Percentiles rank a stretch among this genome's conserved stretches.
Conservation (phyloP, 2,888 invertebrate genomes). For the Cetonia aurata region DNA sequence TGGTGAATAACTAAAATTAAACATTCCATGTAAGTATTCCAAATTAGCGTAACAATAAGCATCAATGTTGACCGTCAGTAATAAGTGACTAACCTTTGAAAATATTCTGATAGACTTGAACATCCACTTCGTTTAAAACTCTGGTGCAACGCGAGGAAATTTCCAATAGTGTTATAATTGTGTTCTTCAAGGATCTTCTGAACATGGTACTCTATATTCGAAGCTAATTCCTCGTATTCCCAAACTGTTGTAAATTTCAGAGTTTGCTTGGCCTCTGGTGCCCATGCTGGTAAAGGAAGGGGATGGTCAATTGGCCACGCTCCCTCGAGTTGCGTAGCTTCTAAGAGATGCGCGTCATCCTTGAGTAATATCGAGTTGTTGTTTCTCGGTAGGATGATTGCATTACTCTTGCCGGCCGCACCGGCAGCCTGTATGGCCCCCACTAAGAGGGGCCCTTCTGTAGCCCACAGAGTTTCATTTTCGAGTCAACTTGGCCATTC, state of each 20-base stretch:
- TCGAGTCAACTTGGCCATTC: slow-evolving; percentile 99
- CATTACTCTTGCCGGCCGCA: slow-evolving; percentile 61
- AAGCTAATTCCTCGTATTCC: slow-evolving; percentile 84
- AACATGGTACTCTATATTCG: slow-evolving; percentile 82
- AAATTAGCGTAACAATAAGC: not conserved
- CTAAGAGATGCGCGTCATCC: slow-evolving; percentile 56
- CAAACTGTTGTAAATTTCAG: slow-evolving; percentile 69
- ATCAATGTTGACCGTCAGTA: not conserved
- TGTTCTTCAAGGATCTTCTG: slow-evolving; percentile 85
- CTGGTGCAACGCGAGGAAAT: slow-evolving; percentile 80
- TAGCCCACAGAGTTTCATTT: slow-evolving; percentile 69
- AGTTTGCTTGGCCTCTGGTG: slow-evolving; percentile 66
- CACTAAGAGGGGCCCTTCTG: slow-evolving; percentile 63
- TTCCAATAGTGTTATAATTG: slow-evolving; percentile 91
- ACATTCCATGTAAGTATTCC: not conserved
- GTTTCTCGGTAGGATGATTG: slow-evolving; percentile 56
- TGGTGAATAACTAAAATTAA: slow-evolving; percentile 73
- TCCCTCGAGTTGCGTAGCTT: slow-evolving; percentile 67
- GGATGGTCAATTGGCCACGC: slow-evolving; percentile 79
- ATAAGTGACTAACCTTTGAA: slow-evolving; percentile 68
- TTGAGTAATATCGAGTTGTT: slow-evolving; percentile 58
- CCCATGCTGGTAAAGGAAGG: slow-evolving; percentile 84
- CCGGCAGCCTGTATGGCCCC: slow-evolving; percentile 64
- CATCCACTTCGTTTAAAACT: slow-evolving; percentile 74
- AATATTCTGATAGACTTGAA: slow-evolving; percentile 78